A percentile compares a stretch with the other conserved stretches of the same genome.
phyloP scores from a whole-genome alignment of 2,113 vertebrate species.

The Chiloscyllium plagiosum region DNA sequence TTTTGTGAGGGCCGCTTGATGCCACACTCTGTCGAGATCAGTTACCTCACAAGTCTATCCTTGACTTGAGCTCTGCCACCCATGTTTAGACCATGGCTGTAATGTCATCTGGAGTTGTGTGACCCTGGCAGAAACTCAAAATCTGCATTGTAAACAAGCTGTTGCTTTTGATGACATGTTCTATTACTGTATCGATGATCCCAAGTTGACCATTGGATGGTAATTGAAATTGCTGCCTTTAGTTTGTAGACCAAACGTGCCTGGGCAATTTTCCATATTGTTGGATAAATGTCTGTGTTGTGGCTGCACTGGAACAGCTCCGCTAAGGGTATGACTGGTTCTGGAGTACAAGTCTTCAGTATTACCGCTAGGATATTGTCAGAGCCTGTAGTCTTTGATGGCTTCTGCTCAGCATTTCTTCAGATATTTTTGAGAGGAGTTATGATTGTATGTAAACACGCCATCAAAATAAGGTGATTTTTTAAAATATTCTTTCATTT shows the following conservation, averaged over 20 bases:
- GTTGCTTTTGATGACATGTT: background rate
- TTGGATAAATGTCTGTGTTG: background rate
- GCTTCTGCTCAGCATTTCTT: background rate
- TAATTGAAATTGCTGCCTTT: background rate
- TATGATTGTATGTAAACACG: background rate
- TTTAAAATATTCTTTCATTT: conserved; percentile 38
- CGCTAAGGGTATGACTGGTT: background rate
- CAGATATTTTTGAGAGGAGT: background rate
- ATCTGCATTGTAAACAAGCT: background rate
- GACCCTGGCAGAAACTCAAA: background rate
- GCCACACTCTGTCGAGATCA: background rate
- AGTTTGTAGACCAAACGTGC: background rate
- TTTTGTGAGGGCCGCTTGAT: background rate
- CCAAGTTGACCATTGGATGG: background rate
- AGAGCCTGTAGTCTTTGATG: too few relatives aligned
- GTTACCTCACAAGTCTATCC: background rate
- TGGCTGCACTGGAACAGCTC: background rate
- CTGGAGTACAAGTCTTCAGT: too few relatives aligned
- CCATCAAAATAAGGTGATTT: background rate
- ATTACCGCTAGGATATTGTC: too few relatives aligned
- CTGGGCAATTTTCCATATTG: background rate
- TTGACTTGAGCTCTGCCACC: background rate
- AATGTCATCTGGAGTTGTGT: background rate
- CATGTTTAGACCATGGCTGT: background rate
- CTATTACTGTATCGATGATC: background rate